These are phyloP conservation scores for Carterocephalus palaemon DNA, from an alignment of 2,888 invertebrate species.

Conservation along the genomic window DNA sequence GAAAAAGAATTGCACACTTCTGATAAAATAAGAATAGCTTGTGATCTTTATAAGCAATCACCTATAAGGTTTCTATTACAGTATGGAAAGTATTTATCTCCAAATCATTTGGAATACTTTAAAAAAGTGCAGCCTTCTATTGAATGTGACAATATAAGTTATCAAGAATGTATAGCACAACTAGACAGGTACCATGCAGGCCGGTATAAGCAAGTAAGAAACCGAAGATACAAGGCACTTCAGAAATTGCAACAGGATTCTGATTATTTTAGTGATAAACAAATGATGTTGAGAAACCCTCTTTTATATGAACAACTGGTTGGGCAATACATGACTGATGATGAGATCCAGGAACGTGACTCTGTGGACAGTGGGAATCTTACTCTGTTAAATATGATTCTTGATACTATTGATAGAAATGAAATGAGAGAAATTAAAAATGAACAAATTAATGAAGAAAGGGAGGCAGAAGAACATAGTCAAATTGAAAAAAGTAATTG, in stretches of 20 bases:
- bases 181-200: constrained; percentile 78
- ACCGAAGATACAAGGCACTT: constrained; percentile 90
- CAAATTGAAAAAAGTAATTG: not conserved
- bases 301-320: constrained; percentile 93
- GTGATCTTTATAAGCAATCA: constrained; percentile 81
- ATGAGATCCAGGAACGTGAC: constrained; percentile 84
- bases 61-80: constrained; percentile 85
- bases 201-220: constrained; percentile 81
- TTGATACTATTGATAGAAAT: constrained; percentile 89
- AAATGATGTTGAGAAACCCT: constrained; percentile 96
- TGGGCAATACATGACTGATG: constrained; percentile 89
- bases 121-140: constrained; percentile 47
- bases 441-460: constrained; percentile 80
- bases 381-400: constrained; percentile 86
- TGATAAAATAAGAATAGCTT: constrained; percentile 85
- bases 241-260: constrained; percentile 83
- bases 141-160: constrained; percentile 69
- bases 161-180: constrained; percentile 81
- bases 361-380: constrained; percentile 75
- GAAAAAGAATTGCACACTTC: constrained; percentile 84
- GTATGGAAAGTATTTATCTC: constrained; percentile 85
- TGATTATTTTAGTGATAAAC: constrained; percentile 92
- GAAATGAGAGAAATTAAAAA: constrained; percentile 81
- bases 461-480: constrained; percentile 35
- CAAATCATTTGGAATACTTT: constrained; percentile 85